A percentile compares a stretch with the other conserved stretches of the same genome.
Conservation (phyloP, 2,888 invertebrate species). For the Cataglyphis rosenhaueri region DNA sequence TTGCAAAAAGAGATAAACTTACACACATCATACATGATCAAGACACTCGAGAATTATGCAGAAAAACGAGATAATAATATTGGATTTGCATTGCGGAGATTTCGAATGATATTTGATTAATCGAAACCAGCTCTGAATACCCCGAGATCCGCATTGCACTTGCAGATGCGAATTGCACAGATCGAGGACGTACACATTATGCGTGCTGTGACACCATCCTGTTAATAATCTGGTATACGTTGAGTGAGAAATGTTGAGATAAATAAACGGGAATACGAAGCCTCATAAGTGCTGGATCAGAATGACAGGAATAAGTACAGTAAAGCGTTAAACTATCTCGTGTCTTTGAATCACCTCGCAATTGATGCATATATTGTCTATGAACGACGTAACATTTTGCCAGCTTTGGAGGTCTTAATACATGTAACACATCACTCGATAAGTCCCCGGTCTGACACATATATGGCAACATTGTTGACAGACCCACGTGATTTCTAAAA, state of each 20-base stretch:
- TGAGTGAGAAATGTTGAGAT: not conserved
- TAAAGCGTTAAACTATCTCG: slow-evolving; percentile 16
- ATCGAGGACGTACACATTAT: not conserved
- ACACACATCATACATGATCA: not conserved
- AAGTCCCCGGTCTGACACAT: too few relatives aligned
- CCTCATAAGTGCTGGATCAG: not conserved
- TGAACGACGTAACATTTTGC: slow-evolving; percentile 9
- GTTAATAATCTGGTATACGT: not conserved
- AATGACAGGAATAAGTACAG: slow-evolving; percentile 15
- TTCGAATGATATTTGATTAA: not conserved
- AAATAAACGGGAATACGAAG: slow-evolving; percentile 18
- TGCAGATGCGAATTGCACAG: not conserved
- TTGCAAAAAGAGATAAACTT: not conserved
- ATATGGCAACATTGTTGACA: too few relatives aligned
- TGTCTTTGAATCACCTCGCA: not conserved
- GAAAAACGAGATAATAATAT: not conserved
- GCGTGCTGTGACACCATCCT: not conserved
- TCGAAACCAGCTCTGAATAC: not conserved
- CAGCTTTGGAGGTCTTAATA: slow-evolving; percentile 24
- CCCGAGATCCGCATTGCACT: not conserved
- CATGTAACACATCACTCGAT: not conserved
- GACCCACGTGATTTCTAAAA: too few relatives aligned
- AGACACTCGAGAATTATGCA: not conserved
- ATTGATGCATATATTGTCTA: slow-evolving; percentile 11
- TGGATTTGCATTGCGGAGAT: not conserved